phyloP scores from a whole-genome alignment of 2,113 vertebrate genomes.

The Eidolon helvum region DNA sequence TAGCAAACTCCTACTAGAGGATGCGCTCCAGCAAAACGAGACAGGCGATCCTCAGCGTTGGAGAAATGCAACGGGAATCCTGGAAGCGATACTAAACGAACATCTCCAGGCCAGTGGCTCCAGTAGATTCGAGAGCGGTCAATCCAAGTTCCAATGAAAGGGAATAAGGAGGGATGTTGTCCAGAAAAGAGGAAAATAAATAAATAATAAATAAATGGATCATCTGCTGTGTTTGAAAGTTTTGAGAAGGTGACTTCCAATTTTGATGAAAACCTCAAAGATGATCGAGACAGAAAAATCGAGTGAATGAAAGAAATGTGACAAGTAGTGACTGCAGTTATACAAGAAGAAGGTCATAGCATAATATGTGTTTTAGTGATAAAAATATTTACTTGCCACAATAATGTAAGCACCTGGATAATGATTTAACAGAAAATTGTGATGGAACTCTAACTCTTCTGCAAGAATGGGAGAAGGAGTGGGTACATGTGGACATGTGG shows the following conservation, averaged over 20 bases:
- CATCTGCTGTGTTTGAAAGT: background rate
- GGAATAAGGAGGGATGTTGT: background rate
- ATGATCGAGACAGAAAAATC: background rate
- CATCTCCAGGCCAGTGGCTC: background rate
- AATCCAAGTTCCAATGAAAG: background rate
- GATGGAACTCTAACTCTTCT: background rate
- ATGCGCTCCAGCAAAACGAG: background rate
- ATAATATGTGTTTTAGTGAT: background rate
- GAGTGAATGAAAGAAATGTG: background rate
- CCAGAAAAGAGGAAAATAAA: background rate
- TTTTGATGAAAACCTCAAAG: background rate
- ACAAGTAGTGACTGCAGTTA: background rate
- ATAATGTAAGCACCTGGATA: background rate
- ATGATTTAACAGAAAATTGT: background rate
- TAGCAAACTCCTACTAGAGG: background rate
- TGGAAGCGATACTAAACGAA: background rate
- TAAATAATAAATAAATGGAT: background rate
- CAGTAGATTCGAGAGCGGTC: background rate
- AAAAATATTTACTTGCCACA: background rate
- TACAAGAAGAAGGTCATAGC: background rate
- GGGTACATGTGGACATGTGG: background rate
- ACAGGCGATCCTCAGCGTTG: background rate
- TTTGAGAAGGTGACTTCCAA: background rate
- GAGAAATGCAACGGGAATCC: background rate
- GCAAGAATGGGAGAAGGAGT: background rate